These are phyloP conservation scores for Nasonia longicornis DNA, from an alignment of 1,140 invertebrate species.

Conservation along the genomic window DNA sequence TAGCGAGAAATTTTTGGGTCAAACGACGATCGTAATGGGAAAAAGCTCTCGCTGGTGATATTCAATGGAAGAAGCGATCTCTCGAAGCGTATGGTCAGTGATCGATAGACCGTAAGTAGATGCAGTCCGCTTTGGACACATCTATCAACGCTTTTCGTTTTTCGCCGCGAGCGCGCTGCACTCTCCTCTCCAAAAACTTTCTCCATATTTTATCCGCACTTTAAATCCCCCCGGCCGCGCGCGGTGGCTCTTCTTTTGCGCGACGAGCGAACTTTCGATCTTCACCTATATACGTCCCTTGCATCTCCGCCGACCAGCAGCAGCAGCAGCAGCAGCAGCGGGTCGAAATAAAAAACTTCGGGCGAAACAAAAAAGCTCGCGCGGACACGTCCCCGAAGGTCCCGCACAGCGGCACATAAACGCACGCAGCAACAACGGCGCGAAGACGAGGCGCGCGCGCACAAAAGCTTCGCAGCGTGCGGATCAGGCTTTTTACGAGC, in stretches of 20 bases:
- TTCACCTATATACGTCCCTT: neutral
- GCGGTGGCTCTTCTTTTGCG: slow-evolving; percentile 29
- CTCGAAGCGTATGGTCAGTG: slow-evolving; percentile 24
- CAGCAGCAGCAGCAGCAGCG: neutral
- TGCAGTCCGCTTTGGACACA: slow-evolving; percentile 43
- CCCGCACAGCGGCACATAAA: neutral
- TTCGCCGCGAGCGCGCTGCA: neutral
- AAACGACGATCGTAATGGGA: too few relatives aligned
- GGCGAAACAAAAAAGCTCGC: neutral
- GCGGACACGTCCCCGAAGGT: neutral
- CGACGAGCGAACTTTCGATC: slow-evolving; percentile 35
- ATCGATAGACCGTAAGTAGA: slow-evolving; percentile 46
- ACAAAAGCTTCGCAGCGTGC: neutral
- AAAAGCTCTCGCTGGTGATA: too few relatives aligned
- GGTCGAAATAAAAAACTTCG: neutral
- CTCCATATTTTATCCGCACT: slow-evolving; percentile 47
- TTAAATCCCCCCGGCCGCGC: slow-evolving; percentile 29
- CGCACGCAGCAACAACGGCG: neutral
- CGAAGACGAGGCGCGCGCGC: neutral
- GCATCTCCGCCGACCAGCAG: neutral
- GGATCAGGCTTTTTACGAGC: slow-evolving; percentile 41
- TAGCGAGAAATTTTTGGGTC: neutral
- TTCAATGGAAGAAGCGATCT: neutral
- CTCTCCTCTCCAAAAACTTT: slow-evolving; percentile 40
- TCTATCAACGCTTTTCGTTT: slow-evolving; percentile 44